Evolutionary conservation across 2,888 invertebrate species (phyloP).

Genomic region (Drosophila merina): DNA sequence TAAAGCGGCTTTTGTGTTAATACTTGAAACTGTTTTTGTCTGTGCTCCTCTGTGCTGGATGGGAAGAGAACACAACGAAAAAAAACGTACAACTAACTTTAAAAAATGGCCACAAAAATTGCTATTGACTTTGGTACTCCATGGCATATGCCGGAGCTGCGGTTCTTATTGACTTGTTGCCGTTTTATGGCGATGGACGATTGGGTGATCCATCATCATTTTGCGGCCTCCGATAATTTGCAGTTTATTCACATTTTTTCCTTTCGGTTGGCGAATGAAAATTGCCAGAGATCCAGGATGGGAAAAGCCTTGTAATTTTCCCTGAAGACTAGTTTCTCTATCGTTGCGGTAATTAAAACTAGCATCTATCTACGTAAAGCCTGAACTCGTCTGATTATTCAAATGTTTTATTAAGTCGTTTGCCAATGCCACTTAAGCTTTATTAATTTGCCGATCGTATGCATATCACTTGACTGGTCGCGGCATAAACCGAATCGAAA

Average conservation of each 20-base stretch:
- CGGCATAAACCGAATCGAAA: slow-evolving; percentile 29
- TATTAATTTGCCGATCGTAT: slow-evolving; percentile 70
- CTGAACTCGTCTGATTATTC: slow-evolving; percentile 49
- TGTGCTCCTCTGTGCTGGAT: slow-evolving; percentile 26
- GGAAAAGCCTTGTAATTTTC: slow-evolving; percentile 5
- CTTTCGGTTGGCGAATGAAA: slow-evolving; percentile 58
- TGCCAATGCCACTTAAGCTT: slow-evolving; percentile 63
- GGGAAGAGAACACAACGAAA: slow-evolving; percentile 40
- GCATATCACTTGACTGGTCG: slow-evolving; percentile 43
- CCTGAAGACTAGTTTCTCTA: background rate
- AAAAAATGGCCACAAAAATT: slow-evolving; percentile 74
- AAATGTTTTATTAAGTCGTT: slow-evolving; percentile 73
- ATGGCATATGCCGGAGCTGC: slow-evolving; percentile 50
- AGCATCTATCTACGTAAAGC: background rate
- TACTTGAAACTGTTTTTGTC: slow-evolving; percentile 66
- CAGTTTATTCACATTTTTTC: slow-evolving; percentile 49
- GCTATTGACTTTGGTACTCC: slow-evolving; percentile 61
- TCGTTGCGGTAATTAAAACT: background rate
- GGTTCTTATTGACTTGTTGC: slow-evolving; percentile 73
- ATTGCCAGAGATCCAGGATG: slow-evolving; percentile 55
- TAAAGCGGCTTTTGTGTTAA: slow-evolving; percentile 77
- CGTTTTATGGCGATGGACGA: slow-evolving; percentile 81
- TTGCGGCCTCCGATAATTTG: slow-evolving; percentile 66
- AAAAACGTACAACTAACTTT: slow-evolving; percentile 19
- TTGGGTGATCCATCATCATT: slow-evolving; percentile 84